Conservation (phyloP, 2,113 vertebrate genomes). For the Canis aureus region DNA sequence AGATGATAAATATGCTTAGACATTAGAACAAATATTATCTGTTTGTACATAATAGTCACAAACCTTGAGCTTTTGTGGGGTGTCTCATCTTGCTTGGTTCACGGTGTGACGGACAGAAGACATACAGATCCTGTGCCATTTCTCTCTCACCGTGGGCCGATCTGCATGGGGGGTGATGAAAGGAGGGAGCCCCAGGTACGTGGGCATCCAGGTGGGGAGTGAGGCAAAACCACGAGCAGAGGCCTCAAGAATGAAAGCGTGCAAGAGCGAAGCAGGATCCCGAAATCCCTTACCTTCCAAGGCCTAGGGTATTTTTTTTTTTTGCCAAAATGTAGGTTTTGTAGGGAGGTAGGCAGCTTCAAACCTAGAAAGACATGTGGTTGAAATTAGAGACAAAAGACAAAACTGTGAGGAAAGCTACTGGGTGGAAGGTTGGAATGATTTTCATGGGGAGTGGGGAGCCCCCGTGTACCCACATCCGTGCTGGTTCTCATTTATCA, state of each 20-base stretch:
- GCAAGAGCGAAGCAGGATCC: not conserved
- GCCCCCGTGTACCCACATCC: not conserved
- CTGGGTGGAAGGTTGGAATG: constrained; percentile 41
- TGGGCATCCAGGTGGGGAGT: not conserved
- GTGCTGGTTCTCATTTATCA: constrained; percentile 38
- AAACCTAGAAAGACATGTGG: constrained; percentile 65
- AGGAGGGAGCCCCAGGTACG: fast-evolving
- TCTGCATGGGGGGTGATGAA: not conserved
- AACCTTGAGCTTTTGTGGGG: not conserved
- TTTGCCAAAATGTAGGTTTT: not conserved
- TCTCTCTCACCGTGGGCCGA: not conserved
- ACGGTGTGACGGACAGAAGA: not conserved
- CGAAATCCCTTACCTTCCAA: not conserved
- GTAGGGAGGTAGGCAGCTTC: not conserved
- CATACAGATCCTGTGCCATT: not conserved
- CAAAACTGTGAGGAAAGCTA: constrained; percentile 50
- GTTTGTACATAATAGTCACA: not conserved
- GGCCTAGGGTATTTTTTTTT: not conserved
- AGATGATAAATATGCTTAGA: not conserved
- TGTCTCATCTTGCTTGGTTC: not conserved
- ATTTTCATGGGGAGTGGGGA: constrained; percentile 28
- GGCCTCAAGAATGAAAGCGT: not conserved
- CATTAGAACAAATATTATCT: not conserved
- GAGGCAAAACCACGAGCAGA: not conserved
- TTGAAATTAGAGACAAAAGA: constrained; percentile 67